These are phyloP conservation scores for Sinopyrophorus schimmeli DNA, from an alignment of 2,888 invertebrate species.

Conservation along the genomic window DNA sequence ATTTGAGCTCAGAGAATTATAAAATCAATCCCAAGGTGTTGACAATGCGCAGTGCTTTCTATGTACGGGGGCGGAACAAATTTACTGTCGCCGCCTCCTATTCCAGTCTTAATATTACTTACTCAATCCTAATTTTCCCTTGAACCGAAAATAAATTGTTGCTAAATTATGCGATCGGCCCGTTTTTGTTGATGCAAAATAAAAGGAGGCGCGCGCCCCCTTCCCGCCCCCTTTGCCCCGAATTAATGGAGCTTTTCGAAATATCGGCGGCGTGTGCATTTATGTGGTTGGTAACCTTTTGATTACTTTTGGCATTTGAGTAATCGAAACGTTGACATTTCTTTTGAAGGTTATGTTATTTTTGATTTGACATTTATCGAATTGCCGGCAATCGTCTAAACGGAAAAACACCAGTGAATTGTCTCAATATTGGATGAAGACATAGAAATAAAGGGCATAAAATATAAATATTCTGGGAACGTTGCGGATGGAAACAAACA, in stretches of 20 bases:
- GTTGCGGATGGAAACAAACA: constrained; percentile 13
- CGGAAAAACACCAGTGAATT: too few species aligned
- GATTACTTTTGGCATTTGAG: constrained; percentile 18
- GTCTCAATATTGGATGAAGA: background rate
- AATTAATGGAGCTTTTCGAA: constrained; percentile 17
- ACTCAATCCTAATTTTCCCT: constrained; percentile 31
- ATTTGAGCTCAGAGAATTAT: constrained; percentile 37
- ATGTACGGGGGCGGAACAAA: constrained; percentile 32
- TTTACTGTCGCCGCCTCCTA: constrained; percentile 33
- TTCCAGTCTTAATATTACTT: constrained; percentile 33
- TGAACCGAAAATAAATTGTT: constrained; percentile 30
- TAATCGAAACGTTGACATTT: constrained; percentile 28
- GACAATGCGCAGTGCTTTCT: constrained; percentile 33
- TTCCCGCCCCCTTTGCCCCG: too few species aligned
- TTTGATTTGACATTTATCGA: constrained; percentile 8
- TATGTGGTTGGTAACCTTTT: constrained; percentile 17
- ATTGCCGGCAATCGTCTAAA: too few species aligned
- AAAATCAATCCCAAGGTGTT: constrained; percentile 39
- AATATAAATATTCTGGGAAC: constrained; percentile 18
- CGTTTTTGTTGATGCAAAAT: too few species aligned
- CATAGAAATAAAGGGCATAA: too few species aligned
- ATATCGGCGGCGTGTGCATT: too few species aligned
- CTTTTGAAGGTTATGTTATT: constrained; percentile 4
- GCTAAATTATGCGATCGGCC: constrained; percentile 24
- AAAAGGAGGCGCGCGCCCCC: too few species aligned